Base-by-base conservation (phyloP, 2,888 invertebrate genomes). In the Phrixothrix hirtus region DNA sequence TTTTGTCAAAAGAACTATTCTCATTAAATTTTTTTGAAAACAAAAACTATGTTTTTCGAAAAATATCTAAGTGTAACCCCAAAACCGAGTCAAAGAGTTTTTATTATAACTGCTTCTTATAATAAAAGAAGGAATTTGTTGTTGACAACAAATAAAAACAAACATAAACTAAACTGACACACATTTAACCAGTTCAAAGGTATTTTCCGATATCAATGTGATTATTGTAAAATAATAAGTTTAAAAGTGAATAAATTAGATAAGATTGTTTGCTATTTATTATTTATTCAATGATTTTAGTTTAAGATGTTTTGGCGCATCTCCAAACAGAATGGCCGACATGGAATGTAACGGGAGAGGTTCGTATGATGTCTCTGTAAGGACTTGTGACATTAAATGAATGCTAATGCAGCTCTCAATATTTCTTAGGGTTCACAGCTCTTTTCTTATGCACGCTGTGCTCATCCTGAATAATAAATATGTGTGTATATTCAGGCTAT, bases 391-490 rank as follows among this genome's bases (percentile, higher is more conserved):
- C 59, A 58, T 50, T 35, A 37, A 39, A 36, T 58, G 63, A 60
- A 65, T 65, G 60, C 63, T 65, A 65, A 65, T 64, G 61, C 46
- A 63, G 65, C 57, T 64, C 65, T 63, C 63, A 60, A 65, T 65
- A 61, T 56, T 51, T 53, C 45, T 53, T 48, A 49, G 41, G 45
- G 53, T 54, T 47, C 54, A 50, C 53, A 53, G 53, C 53, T 53
- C 53, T 53, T 42, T 53, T 53, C 53, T 53, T 47, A 43, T 53
- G 42, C 43, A 36, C 49, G 43, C 17, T 43, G 43, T 32, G 42
- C 49, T 42, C 35, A 43, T 49, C 30, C 43, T 43, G 49, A 49
- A 49, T 49, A 49, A 49, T 49, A 49, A 49, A 31, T 38, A 36
- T 17, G 35, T 36, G 34, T 41, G 36, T 27, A 41, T 48, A 48